phyloP scores from a whole-genome alignment of 2,888 invertebrate genomes.

The Liodrosophila aerea region DNA sequence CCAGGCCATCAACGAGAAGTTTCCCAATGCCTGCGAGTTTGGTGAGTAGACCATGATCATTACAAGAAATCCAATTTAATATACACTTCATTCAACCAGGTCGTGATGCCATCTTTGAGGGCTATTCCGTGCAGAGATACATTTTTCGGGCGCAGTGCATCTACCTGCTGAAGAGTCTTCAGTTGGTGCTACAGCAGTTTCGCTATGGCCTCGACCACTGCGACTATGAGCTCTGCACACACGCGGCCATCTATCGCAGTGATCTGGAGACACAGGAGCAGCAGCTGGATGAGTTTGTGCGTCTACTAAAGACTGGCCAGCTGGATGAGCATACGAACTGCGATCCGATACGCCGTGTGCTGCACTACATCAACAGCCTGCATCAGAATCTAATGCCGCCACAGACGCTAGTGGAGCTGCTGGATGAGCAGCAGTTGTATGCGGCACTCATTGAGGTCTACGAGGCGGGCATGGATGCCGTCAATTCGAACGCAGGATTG shows the following conservation, averaged over 20 bases:
- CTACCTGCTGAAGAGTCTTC: conserved; percentile 89
- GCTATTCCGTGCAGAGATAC: conserved; percentile 94
- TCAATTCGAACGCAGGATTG: conserved; percentile 87
- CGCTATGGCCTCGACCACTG: conserved; percentile 89
- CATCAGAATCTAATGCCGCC: conserved; percentile 90
- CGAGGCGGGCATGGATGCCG: conserved; percentile 87
- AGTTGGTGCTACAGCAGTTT: conserved; percentile 88
- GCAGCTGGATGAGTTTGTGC: conserved; percentile 92
- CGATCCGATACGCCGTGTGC: conserved; percentile 92
- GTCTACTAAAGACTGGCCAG: conserved; percentile 93
- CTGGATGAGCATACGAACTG: conserved; percentile 96
- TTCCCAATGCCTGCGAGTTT: conserved; percentile 90
- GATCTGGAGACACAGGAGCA: conserved; percentile 96
- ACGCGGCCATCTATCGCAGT: conserved; percentile 91
- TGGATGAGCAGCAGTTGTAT: conserved; percentile 87
- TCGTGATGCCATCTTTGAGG: conserved; percentile 88
- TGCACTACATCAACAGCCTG: conserved; percentile 91
- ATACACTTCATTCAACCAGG: conserved; percentile 47
- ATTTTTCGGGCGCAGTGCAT: conserved; percentile 91
- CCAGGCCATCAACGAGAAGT: conserved; percentile 92
- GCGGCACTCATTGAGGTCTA: conserved; percentile 83
- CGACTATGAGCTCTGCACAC: conserved; percentile 90
- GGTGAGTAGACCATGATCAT: conserved; percentile 83
- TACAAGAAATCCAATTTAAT: neutral
- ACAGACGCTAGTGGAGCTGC: conserved; percentile 84